Base-by-base conservation (phyloP, 2,113 vertebrate genomes). In the Pteronura brasiliensis region DNA sequence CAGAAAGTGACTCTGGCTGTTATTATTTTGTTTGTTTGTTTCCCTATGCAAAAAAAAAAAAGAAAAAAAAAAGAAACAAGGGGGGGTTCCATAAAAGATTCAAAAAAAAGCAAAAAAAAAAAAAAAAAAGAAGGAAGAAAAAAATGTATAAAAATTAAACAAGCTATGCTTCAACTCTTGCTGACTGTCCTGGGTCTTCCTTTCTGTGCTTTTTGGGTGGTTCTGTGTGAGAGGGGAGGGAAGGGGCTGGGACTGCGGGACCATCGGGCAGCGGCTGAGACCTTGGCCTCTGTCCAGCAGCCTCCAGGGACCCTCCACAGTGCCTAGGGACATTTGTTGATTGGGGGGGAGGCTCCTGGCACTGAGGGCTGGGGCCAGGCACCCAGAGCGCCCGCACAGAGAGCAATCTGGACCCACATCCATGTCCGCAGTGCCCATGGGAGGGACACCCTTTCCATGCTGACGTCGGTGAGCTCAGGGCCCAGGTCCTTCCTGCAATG, bases 101-200 rank as follows among this genome's bases (percentile, higher is more conserved):
- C 79, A 98, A 97, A 96, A 98, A 95, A 98, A 98, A 98, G 96
- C 98, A 96, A 97, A 98, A 98, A 97, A 97, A 90, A 95, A 95
- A 97, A 97, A 98, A 47, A 98, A 57, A 93, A 98, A 44, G 98
- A 67, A 93, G 34, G 67, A 97, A 88, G 74, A 39, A 98, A 98
- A 98, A 98, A 98, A 97, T 96, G 98, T 98, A 98, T 99, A 99
- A 99, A 99, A 97, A 99, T 99, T 99, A 99, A 99, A 99, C 98
- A 99, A 99, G 99, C 99, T 99, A 99, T 99, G 99, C 99, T 99
- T 99, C 97, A 98, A 99, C 98, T 99, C 98, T 97, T 90, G 7
- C 88, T 29, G 97, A 86, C 97, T 97, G 98, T 49, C 49, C 10
- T 0, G 79, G 59, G 42, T 87, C 42, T 25, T 98, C 89, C 47